phyloP scores from a whole-genome alignment of 2,113 vertebrate species.

The Sinocyclocheilus rhinocerous region DNA sequence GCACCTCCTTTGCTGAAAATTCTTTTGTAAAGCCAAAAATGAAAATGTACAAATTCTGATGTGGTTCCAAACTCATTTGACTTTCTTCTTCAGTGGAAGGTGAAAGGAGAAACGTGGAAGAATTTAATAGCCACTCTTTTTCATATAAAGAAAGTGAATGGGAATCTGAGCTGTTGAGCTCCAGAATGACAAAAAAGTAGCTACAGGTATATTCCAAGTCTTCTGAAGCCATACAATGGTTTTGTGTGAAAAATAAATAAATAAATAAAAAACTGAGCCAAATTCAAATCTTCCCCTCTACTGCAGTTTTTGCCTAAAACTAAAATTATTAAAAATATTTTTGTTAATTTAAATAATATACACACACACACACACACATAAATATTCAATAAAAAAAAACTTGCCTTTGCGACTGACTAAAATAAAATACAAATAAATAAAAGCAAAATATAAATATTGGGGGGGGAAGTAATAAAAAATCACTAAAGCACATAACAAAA shows the following conservation, averaged over 20 bases:
- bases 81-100: neutral
- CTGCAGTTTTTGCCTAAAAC: neutral
- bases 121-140: neutral
- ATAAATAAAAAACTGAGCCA: no score
- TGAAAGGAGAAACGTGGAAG: no score
- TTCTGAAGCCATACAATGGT: neutral
- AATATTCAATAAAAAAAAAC: no score
- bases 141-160: neutral
- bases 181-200: neutral
- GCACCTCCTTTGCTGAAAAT: constrained; percentile 15
- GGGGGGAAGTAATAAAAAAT: neutral
- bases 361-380: no score
- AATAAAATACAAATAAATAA: neutral
- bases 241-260: neutral
- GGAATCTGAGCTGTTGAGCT: neutral
- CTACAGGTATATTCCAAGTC: neutral
- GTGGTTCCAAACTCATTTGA: neutral
- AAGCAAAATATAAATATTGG: neutral
- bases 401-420: no score
- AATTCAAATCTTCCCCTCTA: neutral
- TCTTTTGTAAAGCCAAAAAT: neutral
- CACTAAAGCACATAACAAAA: no score
- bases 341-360: neutral
- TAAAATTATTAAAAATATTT: neutral
- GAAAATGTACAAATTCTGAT: neutral